These are phyloP conservation scores for Drosophila emarginata DNA, from an alignment of 2,888 invertebrate genomes.

Conservation along the genomic window DNA sequence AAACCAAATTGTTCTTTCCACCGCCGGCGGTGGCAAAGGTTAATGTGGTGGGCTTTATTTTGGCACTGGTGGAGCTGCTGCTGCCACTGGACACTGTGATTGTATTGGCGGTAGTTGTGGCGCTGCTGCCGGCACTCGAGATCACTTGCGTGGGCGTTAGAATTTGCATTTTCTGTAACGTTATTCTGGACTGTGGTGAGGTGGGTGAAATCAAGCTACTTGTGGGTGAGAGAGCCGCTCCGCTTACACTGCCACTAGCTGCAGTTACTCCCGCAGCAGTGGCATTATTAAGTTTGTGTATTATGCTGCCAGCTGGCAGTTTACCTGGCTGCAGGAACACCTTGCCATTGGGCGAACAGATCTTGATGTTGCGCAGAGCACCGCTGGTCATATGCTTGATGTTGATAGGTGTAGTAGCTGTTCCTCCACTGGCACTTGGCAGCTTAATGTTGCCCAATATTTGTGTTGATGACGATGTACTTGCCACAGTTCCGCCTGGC, in stretches of 20 bases:
- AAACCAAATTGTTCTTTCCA: conserved; percentile 80
- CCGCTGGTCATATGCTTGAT: conserved; percentile 78
- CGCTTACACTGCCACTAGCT: not conserved
- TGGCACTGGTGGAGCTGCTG: conserved; percentile 37
- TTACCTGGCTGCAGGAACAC: conserved; percentile 80
- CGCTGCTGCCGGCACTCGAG: conserved; percentile 46
- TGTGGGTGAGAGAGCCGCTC: conserved; percentile 46
- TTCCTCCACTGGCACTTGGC: conserved; percentile 41
- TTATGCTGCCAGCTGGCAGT: conserved; percentile 57
- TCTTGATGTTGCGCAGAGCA: conserved; percentile 78
- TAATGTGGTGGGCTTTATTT: conserved; percentile 62
- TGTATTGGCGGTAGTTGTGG: conserved; percentile 25
- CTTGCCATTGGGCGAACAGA: conserved; percentile 81
- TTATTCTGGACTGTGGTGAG: conserved; percentile 68
- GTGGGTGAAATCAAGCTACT: conserved; percentile 38
- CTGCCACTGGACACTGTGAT: conserved; percentile 31
- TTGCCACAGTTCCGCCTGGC: not conserved
- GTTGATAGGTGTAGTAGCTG: conserved; percentile 45
- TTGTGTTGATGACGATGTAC: conserved; percentile 42
- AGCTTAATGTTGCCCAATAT: conserved; percentile 79
- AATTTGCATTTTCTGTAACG: conserved; percentile 81
- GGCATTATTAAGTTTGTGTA: conserved; percentile 57
- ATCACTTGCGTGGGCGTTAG: conserved; percentile 69
- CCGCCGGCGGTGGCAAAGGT: conserved; percentile 54
- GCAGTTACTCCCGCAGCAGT: conserved; percentile 22